phyloP scores from a whole-genome alignment of 2,888 invertebrate genomes.

The Metacarcinus magister region DNA sequence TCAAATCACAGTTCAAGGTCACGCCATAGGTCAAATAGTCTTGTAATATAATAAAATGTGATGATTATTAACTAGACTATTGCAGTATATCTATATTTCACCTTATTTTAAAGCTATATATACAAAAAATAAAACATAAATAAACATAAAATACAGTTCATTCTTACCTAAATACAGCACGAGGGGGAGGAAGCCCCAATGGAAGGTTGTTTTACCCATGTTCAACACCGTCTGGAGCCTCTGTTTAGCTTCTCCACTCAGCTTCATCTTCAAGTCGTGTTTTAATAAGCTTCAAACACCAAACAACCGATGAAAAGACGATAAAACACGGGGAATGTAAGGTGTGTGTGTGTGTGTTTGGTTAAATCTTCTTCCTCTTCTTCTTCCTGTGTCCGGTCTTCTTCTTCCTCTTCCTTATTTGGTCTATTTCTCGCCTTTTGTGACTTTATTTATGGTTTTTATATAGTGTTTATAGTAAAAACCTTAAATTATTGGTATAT shows the following conservation, averaged over 20 bases:
- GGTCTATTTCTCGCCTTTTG: neutral
- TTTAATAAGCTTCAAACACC: too few species aligned
- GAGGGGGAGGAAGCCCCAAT: constrained; percentile 90
- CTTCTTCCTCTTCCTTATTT: neutral
- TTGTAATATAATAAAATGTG: too few species aligned
- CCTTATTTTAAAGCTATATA: neutral
- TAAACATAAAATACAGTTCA: neutral
- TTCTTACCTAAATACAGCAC: constrained; percentile 88
- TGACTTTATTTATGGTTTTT: too few species aligned
- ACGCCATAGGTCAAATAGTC: too few species aligned
- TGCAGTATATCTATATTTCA: neutral
- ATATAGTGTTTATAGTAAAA: too few species aligned
- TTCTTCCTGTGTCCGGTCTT: neutral
- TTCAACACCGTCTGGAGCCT: constrained; percentile 88
- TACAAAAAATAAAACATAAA: neutral
- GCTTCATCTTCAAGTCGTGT: constrained; percentile 69
- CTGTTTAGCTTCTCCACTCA: constrained; percentile 87
- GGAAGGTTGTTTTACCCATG: constrained; percentile 88
- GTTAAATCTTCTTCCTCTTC: neutral
- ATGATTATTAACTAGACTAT: too few species aligned
- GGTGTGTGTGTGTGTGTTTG: too few species aligned
- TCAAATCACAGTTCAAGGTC: too few species aligned
- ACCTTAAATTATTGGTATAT: too few species aligned
- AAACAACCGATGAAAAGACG: too few species aligned
- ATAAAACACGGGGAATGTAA: neutral